phyloP scores from a whole-genome alignment of 2,888 invertebrate species.

The Tholera decimalis region DNA sequence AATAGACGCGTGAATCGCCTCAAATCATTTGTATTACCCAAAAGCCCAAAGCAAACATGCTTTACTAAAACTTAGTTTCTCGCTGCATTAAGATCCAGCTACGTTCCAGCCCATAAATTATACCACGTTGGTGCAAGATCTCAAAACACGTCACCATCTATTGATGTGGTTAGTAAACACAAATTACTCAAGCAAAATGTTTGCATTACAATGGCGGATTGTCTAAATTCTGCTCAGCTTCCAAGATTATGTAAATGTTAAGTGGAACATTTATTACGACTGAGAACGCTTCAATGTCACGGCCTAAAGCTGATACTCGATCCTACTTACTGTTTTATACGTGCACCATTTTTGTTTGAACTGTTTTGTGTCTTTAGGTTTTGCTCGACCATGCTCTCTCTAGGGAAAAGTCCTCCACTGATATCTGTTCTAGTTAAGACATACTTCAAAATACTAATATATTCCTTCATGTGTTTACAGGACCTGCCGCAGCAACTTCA shows the following conservation, averaged over 20 bases:
- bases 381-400: neutral
- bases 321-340: constrained; percentile 46
- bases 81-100: neutral
- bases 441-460: constrained; percentile 46
- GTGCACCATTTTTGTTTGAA: constrained; percentile 70
- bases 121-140: constrained; percentile 7
- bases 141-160: constrained; percentile 20
- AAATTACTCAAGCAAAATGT: constrained; percentile 25
- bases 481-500: constrained; percentile 74
- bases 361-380: neutral
- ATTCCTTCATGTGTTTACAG: constrained; percentile 76
- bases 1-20: neutral
- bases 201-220: constrained; percentile 39
- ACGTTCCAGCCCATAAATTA: constrained; percentile 30
- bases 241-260: constrained; percentile 42
- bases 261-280: constrained; percentile 21
- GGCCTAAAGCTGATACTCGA: constrained; percentile 78
- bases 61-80: neutral
- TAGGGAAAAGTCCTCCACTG: neutral
- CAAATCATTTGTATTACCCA: neutral
- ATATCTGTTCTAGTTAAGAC: neutral
- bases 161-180: constrained; percentile 29
- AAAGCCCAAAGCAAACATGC: neutral
- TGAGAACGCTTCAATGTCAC: constrained; percentile 67
- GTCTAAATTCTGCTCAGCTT: constrained; percentile 37